A percentile compares a stretch with the other conserved stretches of the same genome.
Evolutionary conservation across 2,797 vertebrate genomes (phyloP).

Genomic region (Caiman crocodilus): DNA sequence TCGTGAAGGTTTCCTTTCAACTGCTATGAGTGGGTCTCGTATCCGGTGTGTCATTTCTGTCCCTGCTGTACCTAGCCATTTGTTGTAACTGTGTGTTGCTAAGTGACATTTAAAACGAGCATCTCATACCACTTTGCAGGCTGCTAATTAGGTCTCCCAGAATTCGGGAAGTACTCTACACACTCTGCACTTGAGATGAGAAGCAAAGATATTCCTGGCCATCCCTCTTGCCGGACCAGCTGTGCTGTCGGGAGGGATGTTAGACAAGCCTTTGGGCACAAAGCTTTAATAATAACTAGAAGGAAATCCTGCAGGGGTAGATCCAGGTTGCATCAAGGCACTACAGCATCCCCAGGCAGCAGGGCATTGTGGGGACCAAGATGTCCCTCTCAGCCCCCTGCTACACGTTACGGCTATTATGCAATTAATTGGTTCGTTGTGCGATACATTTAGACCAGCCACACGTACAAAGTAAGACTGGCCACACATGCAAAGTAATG

Average conservation of each 20-base stretch:
- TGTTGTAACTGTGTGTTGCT: background rate
- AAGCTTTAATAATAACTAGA: background rate
- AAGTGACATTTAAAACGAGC: accelerated
- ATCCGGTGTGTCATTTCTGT: background rate
- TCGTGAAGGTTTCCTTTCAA: background rate
- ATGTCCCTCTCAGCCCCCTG: background rate
- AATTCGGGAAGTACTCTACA: accelerated
- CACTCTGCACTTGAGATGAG: background rate
- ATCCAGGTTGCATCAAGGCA: background rate
- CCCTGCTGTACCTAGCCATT: background rate
- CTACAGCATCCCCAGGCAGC: background rate
- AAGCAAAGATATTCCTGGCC: too few species aligned
- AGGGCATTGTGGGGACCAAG: too few species aligned
- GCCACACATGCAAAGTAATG: too few species aligned
- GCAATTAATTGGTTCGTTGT: too few species aligned
- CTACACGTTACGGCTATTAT: too few species aligned
- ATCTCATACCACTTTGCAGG: too few species aligned
- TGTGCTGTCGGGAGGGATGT: too few species aligned
- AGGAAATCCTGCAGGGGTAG: background rate
- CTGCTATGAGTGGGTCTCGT: background rate
- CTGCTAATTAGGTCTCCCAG: accelerated
- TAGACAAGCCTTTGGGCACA: background rate
- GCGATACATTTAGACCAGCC: too few species aligned
- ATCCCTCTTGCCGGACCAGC: too few species aligned
- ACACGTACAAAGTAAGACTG: too few species aligned